Percentiles rank a stretch among this genome's conserved stretches.
These are phyloP conservation scores for Cyanistes caeruleus DNA, from an alignment of 2,113 vertebrate genomes.

Conservation along the genomic window DNA sequence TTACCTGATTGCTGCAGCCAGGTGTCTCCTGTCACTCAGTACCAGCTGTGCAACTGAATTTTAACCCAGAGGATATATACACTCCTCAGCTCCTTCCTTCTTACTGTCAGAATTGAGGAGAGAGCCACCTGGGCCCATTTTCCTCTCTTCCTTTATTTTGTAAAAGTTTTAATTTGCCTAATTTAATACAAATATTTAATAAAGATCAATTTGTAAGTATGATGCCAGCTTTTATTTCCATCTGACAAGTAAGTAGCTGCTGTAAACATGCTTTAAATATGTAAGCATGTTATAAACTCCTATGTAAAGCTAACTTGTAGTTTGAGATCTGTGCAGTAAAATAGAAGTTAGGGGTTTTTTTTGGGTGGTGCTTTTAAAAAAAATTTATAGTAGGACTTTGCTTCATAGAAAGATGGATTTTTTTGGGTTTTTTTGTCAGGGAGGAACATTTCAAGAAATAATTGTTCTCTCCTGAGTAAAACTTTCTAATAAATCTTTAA, in stretches of 20 bases:
- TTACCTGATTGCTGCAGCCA: background rate
- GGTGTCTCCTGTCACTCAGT: background rate
- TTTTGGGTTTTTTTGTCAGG: background rate
- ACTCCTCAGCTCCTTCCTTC: background rate
- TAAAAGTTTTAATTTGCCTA: background rate
- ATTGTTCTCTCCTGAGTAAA: background rate
- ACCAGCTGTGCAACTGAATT: background rate
- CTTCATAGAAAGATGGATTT: background rate
- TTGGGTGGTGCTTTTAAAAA: background rate
- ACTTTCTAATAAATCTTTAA: conserved; percentile 35
- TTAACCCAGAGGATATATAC: background rate
- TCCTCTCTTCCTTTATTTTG: background rate
- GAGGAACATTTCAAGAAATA: background rate
- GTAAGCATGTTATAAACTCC: background rate
- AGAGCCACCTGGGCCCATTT: background rate
- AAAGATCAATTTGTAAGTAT: background rate
- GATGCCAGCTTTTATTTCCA: background rate
- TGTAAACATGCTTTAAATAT: background rate
- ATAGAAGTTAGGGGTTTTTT: background rate
- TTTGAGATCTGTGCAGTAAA: background rate
- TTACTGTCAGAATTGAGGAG: background rate
- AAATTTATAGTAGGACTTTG: background rate
- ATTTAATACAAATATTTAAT: background rate
- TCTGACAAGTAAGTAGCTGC: background rate
- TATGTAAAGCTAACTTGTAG: background rate